Evolutionary conservation across 2,888 invertebrate genomes (phyloP), one percentile per base, ranked within the genome.

Genomic region (Acleris sparsana): DNA sequence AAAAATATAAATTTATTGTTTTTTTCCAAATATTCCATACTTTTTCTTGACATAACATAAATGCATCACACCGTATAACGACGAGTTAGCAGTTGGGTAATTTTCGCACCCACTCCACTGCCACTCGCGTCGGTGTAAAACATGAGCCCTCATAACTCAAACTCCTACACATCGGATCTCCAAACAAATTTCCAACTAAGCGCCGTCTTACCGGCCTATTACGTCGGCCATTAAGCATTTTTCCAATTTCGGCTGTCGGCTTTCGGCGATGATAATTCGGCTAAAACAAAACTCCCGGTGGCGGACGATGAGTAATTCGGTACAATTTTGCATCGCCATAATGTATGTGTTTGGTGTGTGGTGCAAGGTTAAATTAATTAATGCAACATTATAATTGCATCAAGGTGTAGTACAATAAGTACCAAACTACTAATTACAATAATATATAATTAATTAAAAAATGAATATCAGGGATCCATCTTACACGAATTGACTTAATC

Each of bases 291-390:
- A 70, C 73, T 57, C 57, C 53, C 53, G 39, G 33, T 72, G 71
- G 43, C 18, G 17, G 16, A 62, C 66, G 74, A 78, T 80, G 76
- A 82, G 77, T 81, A 78, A 82, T 82, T 73, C 72, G 66, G 67
- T 63, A 73, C 75, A 73, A 77, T 77, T 77, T 73, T 46, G 57
- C 58, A 59, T 43, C 49, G 33, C 18, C 18, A 59, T 49, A 59
- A 59, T 49, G 20, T 59, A 59, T 59, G n/a, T 49, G 6, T 56
- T n/a, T 33, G 48, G 33, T 11, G 17, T 48, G 48, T n/a, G 58
- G 58, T 20, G 33, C 49, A 59, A 58, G 49, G n/a, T 6, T 16
- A 53, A 25, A 46, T 17, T 46, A 49, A 18, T 11, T 18, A 20
- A 18, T 49, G 7, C 49, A 2, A 20, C 2, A 18, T 39, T 39